Evolutionary conservation across 2,797 vertebrate genomes (phyloP).

Genomic region (Naso thynnoides): DNA sequence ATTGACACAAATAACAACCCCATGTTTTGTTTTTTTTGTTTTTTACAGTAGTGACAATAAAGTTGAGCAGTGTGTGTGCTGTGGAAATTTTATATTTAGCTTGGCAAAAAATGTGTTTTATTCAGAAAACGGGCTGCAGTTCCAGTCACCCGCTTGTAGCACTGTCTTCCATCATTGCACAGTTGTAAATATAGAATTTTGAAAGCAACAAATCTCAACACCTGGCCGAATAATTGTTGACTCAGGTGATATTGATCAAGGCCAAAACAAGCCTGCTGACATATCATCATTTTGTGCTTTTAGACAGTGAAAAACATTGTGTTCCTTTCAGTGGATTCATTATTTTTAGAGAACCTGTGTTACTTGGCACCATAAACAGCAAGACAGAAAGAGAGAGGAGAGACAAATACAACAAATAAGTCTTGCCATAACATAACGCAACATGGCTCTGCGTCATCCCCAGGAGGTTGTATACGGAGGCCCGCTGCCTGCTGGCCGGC

Average conservation of each 20-base stretch:
- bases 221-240: constrained; percentile 55
- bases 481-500: constrained; percentile 78
- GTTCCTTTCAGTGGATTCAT: constrained; percentile 70
- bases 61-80: too few species aligned
- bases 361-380: constrained; percentile 57
- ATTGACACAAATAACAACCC: background rate
- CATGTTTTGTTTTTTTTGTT: too few species aligned
- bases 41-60: background rate
- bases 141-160: constrained; percentile 16
- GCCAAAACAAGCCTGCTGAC: constrained; percentile 58
- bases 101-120: background rate
- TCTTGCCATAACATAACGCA: constrained; percentile 73
- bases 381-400: constrained; percentile 54
- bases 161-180: constrained; percentile 27
- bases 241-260: constrained; percentile 66
- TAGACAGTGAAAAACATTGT: constrained; percentile 63
- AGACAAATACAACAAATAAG: constrained; percentile 77
- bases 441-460: constrained; percentile 74
- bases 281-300: constrained; percentile 47
- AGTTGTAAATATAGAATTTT: constrained; percentile 29
- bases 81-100: constrained; percentile 9
- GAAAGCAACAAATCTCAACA: constrained; percentile 50
- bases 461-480: constrained; percentile 74
- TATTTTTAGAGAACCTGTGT: constrained; percentile 40
- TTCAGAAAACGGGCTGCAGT: constrained; percentile 3